Percentiles rank a stretch among this genome's conserved stretches.
These are phyloP conservation scores for Agrochola lychnidis DNA, from an alignment of 2,888 invertebrate species.

Conservation along the genomic window DNA sequence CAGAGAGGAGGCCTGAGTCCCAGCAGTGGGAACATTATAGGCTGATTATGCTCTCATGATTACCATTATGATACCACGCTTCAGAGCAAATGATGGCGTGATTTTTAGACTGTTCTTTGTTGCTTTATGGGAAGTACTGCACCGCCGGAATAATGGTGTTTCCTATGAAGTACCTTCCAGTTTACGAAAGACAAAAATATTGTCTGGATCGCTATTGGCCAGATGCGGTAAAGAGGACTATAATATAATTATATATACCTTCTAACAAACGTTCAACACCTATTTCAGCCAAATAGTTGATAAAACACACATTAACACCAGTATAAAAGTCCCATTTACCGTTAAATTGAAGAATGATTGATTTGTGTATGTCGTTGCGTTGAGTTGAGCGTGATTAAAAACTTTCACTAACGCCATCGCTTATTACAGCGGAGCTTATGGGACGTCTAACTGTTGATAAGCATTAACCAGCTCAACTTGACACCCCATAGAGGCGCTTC, in stretches of 20 bases:
- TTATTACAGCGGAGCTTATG: slow-evolving; percentile 51
- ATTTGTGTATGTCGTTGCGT: slow-evolving; percentile 41
- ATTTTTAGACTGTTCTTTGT: neutral
- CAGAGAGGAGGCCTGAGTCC: too few species aligned
- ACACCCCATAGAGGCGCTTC: neutral
- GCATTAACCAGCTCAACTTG: slow-evolving; percentile 28
- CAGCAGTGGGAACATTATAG: too few species aligned
- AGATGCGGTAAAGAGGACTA: too few species aligned
- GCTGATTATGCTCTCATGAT: too few species aligned
- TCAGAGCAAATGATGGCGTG: neutral
- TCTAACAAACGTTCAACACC: neutral
- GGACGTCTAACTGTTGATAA: slow-evolving; percentile 52
- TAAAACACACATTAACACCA: slow-evolving; percentile 3
- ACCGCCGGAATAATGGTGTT: neutral
- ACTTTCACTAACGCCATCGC: slow-evolving; percentile 60
- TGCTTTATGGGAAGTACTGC: too few species aligned
- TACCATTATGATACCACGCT: neutral
- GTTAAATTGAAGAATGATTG: slow-evolving; percentile 54
- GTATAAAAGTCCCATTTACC: slow-evolving; percentile 45
- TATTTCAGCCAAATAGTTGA: neutral
- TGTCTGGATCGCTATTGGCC: too few species aligned
- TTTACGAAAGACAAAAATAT: too few species aligned
- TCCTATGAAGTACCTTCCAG: neutral
- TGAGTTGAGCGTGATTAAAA: slow-evolving; percentile 54
- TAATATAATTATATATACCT: too few species aligned